Percentiles rank a stretch among this genome's conserved stretches.
These are phyloP conservation scores for Nemoura dubitans DNA, from an alignment of 2,888 invertebrate genomes.

Conservation along the genomic window DNA sequence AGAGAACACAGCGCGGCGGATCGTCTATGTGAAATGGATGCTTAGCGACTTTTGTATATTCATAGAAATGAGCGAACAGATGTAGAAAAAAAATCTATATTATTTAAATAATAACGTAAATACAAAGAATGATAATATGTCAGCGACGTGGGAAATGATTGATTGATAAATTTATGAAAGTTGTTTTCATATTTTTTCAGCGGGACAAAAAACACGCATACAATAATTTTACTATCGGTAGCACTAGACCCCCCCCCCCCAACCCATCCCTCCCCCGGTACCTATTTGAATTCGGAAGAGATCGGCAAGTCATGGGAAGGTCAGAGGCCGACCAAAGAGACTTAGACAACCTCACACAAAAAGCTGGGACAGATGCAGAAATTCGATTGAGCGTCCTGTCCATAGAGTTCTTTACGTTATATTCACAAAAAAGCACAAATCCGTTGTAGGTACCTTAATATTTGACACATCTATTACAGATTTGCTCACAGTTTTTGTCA, in stretches of 20 bases:
- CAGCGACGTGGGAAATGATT: not conserved
- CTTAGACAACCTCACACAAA: not conserved
- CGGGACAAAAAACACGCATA: not conserved
- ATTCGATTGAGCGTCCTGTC: not conserved
- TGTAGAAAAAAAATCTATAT: not conserved
- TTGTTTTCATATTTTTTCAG: not conserved
- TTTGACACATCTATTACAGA: not conserved
- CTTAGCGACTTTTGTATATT: not conserved
- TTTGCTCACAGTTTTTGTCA: not conserved
- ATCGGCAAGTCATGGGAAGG: not conserved
- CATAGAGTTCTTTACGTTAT: not conserved
- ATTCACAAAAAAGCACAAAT: not conserved
- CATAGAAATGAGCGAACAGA: not conserved
- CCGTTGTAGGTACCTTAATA: not conserved
- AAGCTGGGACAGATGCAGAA: not conserved
- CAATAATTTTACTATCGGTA: not conserved
- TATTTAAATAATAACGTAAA: not conserved
- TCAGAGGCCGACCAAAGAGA: not conserved
- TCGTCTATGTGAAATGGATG: not conserved
- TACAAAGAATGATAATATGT: not conserved
- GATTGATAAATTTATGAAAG: not conserved
- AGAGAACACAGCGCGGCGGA: not conserved
- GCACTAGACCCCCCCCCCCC: not conserved
- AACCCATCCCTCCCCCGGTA: too few species aligned
- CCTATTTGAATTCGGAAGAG: not conserved